phyloP scores from a whole-genome alignment of 1,140 invertebrate genomes.

The Eupeodes corollae region DNA sequence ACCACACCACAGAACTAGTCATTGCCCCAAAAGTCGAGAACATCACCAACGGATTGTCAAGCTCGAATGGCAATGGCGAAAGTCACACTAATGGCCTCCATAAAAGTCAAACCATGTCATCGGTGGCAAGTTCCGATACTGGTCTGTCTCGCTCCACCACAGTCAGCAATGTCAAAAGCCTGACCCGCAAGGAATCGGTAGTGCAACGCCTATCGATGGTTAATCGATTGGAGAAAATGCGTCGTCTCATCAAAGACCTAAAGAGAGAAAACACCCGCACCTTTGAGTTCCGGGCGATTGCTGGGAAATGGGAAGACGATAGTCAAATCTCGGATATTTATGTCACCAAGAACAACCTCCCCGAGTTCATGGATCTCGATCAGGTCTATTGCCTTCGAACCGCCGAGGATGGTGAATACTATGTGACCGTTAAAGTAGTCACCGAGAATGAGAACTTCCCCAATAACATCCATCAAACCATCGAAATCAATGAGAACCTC shows the following conservation, averaged over 20 bases:
- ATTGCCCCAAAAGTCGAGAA: conserved; percentile 26
- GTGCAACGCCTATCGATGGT: conserved; percentile 5
- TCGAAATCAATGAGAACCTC: conserved; percentile 31
- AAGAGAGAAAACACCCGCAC: conserved; percentile 18
- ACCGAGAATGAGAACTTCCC: conserved; percentile 13
- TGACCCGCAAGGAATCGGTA: conserved; percentile 10
- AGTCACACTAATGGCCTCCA: conserved; percentile 15
- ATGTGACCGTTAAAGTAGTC: conserved; percentile 23
- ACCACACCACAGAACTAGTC: conserved; percentile 32
- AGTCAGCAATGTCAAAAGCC: conserved; percentile 17
- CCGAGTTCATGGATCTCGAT: conserved; percentile 28
- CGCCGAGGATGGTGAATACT: conserved; percentile 27
- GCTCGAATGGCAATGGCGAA: conserved; percentile 17
- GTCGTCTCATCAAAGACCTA: conserved; percentile 28
- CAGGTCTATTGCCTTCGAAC: conserved; percentile 27
- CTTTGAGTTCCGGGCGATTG: conserved; percentile 30
- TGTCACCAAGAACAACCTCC: conserved; percentile 23
- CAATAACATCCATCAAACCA: conserved; percentile 25
- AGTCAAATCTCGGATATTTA: conserved; percentile 35
- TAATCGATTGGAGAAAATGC: conserved; percentile 27
- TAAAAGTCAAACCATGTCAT: conserved; percentile 6
- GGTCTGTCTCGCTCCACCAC: conserved; percentile 19
- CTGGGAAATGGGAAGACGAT: conserved; percentile 22
- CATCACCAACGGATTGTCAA: neutral
- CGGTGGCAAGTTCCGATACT: neutral